Conservation (phyloP, 2,797 vertebrate species). For the Coluber constrictor region DNA sequence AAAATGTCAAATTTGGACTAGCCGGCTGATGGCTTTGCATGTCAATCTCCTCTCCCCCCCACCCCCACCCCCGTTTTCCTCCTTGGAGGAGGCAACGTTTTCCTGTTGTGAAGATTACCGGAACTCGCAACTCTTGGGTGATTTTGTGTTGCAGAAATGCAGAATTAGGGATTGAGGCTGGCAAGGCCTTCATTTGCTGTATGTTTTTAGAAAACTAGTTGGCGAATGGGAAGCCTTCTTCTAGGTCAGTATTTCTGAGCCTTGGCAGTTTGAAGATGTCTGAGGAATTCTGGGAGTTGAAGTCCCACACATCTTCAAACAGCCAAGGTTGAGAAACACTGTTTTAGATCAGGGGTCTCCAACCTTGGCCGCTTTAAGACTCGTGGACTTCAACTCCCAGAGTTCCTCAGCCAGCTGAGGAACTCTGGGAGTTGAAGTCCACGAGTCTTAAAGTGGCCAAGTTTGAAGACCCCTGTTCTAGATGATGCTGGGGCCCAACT, state of each 20-base stretch:
- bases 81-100: neutral
- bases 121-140: neutral
- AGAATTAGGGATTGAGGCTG: neutral
- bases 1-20: neutral
- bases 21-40: neutral
- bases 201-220: neutral
- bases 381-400: too few relatives aligned
- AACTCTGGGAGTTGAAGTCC: neutral
- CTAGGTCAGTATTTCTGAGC: too few relatives aligned
- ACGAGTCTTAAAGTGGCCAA: neutral
- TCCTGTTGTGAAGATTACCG: neutral
- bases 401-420: too few relatives aligned
- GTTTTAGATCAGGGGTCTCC: too few relatives aligned
- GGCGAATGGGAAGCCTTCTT: too few relatives aligned
- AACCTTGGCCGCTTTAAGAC: too few relatives aligned
- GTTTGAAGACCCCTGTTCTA: neutral
- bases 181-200: neutral
- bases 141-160: neutral
- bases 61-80: neutral
- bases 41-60: neutral
- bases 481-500: neutral
- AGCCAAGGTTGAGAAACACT: neutral
- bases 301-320: neutral
- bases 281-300: neutral
- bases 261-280: neutral